Base-by-base conservation (phyloP, 2,888 invertebrate species). In the Tetanocera ferruginea region DNA sequence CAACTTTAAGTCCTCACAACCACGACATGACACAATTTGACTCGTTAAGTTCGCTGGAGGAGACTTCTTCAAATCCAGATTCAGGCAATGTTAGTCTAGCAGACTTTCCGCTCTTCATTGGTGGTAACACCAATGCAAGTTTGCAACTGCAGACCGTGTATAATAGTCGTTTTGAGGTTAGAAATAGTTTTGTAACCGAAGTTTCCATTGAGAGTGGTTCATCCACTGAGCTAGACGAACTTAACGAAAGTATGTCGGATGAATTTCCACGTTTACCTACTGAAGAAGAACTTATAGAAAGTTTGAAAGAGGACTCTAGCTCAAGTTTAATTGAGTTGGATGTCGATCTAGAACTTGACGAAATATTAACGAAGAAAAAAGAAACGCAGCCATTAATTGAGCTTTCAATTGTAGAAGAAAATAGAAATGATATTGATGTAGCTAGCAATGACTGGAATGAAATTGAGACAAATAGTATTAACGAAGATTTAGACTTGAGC, bases 81-180 rank as follows among this genome's bases (percentile, higher is more conserved):
- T 89, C 89, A 79, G 89, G 89, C 6, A 89, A 88, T 85, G 89
- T 87, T 19, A 89, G 89, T 73, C 82, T 89, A 52, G 85, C 88
- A 0, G 89, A 89, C 72, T 89, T 85, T 79, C 88, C 89, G 0
- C 80, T 89, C 23, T 83, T 80, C 5, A 81, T 80, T 72, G 60
- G 78, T 8, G 75, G 62, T 11, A 81, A 83, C 14, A 82, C 83
- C 6, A 86, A 87, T 81, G 85, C 85, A 34, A 86, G 85, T 17
- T 79, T 89, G 66, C 86, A 88, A 70, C 76, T 89, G 52, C 88
- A 86, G 72, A 82, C 86, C 17, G 78, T 81, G 0, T 88, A 85
- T 43, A 89, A 89, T 79, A 87, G 85, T 77, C 87, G 88, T 31
- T 89, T 84, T 82, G 87, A 89, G 82, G 79, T 88, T 75, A 86